phyloP scores from a whole-genome alignment of 2,113 vertebrate genomes.

The Pandion haliaetus region DNA sequence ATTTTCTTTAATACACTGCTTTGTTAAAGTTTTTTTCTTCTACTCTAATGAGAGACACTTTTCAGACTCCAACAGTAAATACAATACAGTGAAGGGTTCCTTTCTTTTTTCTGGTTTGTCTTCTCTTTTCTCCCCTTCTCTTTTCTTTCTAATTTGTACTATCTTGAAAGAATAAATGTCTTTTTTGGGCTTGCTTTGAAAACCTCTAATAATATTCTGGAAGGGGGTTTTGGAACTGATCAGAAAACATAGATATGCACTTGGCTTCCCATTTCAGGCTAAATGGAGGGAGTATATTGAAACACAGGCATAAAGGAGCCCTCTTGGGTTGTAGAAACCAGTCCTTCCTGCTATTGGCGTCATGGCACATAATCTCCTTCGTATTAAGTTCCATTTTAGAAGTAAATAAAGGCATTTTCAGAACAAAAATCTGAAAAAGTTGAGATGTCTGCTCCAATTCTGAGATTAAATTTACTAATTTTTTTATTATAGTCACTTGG shows the following conservation, averaged over 20 bases:
- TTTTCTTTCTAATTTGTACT: neutral
- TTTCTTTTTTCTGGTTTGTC: neutral
- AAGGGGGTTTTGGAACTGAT: neutral
- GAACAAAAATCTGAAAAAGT: neutral
- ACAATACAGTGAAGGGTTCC: neutral
- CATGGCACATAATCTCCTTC: neutral
- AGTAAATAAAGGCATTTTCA: fast-evolving
- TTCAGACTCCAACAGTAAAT: neutral
- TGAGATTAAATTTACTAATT: too few relatives aligned
- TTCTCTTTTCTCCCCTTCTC: fast-evolving
- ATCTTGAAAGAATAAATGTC: neutral
- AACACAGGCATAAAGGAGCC: neutral
- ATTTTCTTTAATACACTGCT: neutral
- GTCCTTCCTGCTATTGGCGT: neutral
- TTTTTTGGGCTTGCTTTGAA: neutral
- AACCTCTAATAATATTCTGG: neutral
- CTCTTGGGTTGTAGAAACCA: neutral
- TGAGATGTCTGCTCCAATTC: neutral
- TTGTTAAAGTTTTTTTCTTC: neutral
- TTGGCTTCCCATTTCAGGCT: neutral
- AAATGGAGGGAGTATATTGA: neutral
- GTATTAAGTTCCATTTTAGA: neutral
- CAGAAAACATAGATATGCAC: neutral
- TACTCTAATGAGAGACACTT: neutral
- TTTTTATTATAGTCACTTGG: neutral